Base-by-base conservation (phyloP, 2,888 invertebrate genomes). In the Himalopsyche kuldschensis region DNA sequence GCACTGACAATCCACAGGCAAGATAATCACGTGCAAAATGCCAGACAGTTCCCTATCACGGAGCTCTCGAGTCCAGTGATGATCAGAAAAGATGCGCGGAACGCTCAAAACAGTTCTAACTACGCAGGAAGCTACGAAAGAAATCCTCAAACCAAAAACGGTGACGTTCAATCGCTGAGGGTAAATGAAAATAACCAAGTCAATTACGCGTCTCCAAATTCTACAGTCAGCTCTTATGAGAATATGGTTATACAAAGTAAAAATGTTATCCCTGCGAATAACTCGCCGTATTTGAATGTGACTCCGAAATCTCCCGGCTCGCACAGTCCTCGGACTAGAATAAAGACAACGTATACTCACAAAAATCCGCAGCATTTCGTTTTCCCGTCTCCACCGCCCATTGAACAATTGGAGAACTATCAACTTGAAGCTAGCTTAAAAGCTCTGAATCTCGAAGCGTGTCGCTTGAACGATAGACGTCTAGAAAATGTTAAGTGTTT, bases 241-340 rank as follows among this genome's bases (percentile, higher is more conserved):
- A 95, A 94, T 88, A 91, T 94, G 1, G 90, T 91, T 78, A 89
- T 90, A 79, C 88, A 89, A 30, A 90, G 86, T 77, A 55, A 75
- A 20, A 83, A 79, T 69, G 80, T 79, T 46, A 78, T 48, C 35
- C 11, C 63, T 78, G 41, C 15, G 4, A 55, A 20, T 55, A 24
- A 20, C 8, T 55, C 55, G 2, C 47, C 80, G 11, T 69, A 79
- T 86, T 87, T 87, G 0, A 89, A 88, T 75, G 85, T 91, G 8
- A 90, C 91, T 88, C 92, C 91, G 48, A 91, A 90, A 87, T 92
- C 90, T 46, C 92, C 90, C 0, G 91, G 90, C 86, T 92, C 91
- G 55, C 92, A 89, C 89, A 93, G 89, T 88, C 94, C 94, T 1
- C 90, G 94, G 84, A 93, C 93, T 2, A 90, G 93, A 88, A 94